phyloP scores from a whole-genome alignment of 53 echinoderm and acorn worm species.

The Crossaster papposus region DNA sequence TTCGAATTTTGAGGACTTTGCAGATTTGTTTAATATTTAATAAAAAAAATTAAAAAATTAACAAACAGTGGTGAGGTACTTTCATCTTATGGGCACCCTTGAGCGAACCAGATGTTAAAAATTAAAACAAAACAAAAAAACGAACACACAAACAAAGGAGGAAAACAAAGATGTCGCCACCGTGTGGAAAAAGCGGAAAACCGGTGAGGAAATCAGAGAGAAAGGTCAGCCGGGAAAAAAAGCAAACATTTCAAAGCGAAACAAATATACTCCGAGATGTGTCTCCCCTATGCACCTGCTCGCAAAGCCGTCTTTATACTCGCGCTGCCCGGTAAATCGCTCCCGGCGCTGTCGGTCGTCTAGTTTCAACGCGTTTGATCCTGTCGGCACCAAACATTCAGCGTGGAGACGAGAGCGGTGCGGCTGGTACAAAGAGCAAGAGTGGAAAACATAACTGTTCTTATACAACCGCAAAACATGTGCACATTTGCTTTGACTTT shows the following conservation, averaged over 20 bases:
- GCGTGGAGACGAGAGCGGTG: not conserved
- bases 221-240: not conserved
- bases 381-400: not conserved
- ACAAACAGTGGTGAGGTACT: too few species aligned
- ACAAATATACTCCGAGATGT: not conserved
- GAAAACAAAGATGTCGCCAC: not conserved
- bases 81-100: too few species aligned
- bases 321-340: not conserved
- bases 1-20: too few species aligned
- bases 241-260: not conserved
- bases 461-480: too few species aligned
- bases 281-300: not conserved
- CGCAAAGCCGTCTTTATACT: not conserved
- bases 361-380: not conserved
- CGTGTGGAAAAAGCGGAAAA: not conserved
- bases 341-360: not conserved
- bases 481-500: too few species aligned
- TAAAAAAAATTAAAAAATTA: too few species aligned
- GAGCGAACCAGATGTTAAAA: too few species aligned
- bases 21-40: too few species aligned
- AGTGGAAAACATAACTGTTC: too few species aligned
- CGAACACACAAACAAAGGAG: not conserved
- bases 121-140: not conserved
- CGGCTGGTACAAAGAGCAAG: too few species aligned
- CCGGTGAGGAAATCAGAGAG: not conserved